A percentile compares a stretch with the other conserved stretches of the same genome.
Evolutionary conservation across 2,888 invertebrate genomes (phyloP).

Genomic region (Buathra laborator): DNA sequence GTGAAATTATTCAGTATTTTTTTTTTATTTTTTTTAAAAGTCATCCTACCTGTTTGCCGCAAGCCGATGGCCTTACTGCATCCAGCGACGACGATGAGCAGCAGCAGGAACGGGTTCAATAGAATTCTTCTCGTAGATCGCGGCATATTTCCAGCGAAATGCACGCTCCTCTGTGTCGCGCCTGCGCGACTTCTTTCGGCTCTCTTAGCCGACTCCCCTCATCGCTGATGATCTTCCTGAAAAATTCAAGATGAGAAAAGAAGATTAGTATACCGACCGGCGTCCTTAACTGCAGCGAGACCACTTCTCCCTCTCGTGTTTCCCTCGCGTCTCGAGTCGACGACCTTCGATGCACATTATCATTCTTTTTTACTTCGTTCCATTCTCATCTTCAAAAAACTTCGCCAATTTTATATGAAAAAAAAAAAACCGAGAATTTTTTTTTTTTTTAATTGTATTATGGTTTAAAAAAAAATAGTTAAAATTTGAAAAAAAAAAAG

Average conservation of each 20-base stretch:
- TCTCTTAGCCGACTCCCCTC: conserved; percentile 83
- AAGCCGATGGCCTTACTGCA: conserved; percentile 80
- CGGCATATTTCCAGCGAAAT: conserved; percentile 82
- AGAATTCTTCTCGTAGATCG: conserved; percentile 79
- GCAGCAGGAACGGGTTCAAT: conserved; percentile 82
- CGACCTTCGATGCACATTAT: conserved; percentile 1
- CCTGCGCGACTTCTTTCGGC: conserved; percentile 78
- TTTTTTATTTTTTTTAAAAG: conserved; percentile 15
- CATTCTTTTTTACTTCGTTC: no score
- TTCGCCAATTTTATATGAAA: background rate
- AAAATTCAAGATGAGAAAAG: conserved; percentile 70
- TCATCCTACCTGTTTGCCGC: conserved; percentile 81
- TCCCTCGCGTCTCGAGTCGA: conserved; percentile 30
- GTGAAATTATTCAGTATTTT: no score
- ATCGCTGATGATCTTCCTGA: conserved; percentile 80
- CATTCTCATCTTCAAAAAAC: conserved; percentile 45
- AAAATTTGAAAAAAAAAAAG: no score
- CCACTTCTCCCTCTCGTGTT: conserved; percentile 25
- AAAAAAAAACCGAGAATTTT: no score
- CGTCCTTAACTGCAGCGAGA: conserved; percentile 14
- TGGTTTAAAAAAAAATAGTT: no score
- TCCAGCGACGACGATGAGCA: conserved; percentile 80
- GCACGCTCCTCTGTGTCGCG: conserved; percentile 74
- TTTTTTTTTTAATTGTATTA: no score
- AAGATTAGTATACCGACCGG: conserved; percentile 54